Evolutionary conservation across 2,113 vertebrate genomes (phyloP).

Genomic region (Cettia cetti): DNA sequence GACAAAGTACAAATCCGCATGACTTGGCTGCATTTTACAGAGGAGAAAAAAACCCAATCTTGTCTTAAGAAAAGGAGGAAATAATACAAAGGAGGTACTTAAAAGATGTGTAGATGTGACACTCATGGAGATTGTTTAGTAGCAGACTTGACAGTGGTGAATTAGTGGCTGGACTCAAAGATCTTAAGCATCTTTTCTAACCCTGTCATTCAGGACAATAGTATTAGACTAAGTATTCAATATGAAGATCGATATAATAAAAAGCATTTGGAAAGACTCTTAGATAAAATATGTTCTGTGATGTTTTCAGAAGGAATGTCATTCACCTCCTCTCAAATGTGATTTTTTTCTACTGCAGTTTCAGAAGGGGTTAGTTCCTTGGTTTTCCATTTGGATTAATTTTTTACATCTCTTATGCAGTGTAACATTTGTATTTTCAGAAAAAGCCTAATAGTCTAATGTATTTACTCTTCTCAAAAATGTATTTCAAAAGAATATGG

Average conservation of each 20-base stretch:
- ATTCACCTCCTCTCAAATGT: not conserved
- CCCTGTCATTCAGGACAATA: fast-evolving
- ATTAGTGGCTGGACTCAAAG: not conserved
- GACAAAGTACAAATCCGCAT: not conserved
- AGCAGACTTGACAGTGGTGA: not conserved
- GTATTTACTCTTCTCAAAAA: not conserved
- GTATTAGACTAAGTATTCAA: not conserved
- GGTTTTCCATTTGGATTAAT: not conserved
- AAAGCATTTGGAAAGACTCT: not conserved
- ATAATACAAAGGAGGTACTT: not conserved
- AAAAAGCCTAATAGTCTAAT: not conserved
- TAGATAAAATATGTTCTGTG: not conserved
- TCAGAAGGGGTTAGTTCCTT: not conserved
- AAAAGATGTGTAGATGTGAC: not conserved
- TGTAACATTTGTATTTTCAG: not conserved
- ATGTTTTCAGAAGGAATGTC: not conserved
- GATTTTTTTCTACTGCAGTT: not conserved
- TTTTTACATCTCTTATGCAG: not conserved
- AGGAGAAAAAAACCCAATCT: not conserved
- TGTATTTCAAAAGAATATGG: not conserved
- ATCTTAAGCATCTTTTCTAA: not conserved
- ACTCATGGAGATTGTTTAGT: not conserved
- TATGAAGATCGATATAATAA: not conserved
- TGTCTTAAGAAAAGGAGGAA: not conserved
- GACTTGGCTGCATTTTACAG: not conserved